Percentiles rank a stretch among this genome's conserved stretches.
phyloP scores from a whole-genome alignment of 2,113 vertebrate genomes.

The Equus przewalskii region DNA sequence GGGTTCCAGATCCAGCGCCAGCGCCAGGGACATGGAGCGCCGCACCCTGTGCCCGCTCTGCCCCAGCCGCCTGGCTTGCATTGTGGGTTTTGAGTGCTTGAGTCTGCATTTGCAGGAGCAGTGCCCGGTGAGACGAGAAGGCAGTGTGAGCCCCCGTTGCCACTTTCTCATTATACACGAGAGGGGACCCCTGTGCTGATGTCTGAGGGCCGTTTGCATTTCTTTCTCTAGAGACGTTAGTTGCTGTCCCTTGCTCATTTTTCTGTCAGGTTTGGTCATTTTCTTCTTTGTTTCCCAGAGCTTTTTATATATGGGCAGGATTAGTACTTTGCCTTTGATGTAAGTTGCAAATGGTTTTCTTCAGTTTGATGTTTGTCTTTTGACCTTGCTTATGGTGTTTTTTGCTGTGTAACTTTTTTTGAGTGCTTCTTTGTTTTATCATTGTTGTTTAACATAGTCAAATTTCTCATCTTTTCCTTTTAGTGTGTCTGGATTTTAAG shows the following conservation, averaged over 20 bases:
- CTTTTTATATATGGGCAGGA: no score
- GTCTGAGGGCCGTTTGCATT: background rate
- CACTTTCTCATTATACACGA: rapidly evolving
- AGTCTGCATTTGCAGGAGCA: background rate
- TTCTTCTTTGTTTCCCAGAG: background rate
- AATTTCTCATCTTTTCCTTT: background rate
- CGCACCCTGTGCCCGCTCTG: background rate
- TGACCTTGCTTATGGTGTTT: background rate
- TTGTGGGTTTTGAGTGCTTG: background rate
- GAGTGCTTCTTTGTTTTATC: background rate
- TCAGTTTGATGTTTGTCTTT: background rate
- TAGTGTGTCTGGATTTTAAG: background rate
- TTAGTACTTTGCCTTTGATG: background rate
- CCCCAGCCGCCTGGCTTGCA: background rate
- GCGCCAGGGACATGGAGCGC: background rate
- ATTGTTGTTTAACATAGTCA: background rate
- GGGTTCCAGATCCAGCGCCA: background rate
- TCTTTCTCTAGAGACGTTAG: background rate
- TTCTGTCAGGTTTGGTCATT: background rate
- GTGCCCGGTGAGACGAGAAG: background rate
- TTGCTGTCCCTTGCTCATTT: background rate
- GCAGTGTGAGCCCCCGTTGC: rapidly evolving
- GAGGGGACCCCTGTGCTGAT: rapidly evolving
- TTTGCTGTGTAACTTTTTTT: background rate
- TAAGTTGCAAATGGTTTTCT: background rate